phyloP scores from a whole-genome alignment of 2,113 vertebrate genomes.

The Oncorhynchus gorbuscha region DNA sequence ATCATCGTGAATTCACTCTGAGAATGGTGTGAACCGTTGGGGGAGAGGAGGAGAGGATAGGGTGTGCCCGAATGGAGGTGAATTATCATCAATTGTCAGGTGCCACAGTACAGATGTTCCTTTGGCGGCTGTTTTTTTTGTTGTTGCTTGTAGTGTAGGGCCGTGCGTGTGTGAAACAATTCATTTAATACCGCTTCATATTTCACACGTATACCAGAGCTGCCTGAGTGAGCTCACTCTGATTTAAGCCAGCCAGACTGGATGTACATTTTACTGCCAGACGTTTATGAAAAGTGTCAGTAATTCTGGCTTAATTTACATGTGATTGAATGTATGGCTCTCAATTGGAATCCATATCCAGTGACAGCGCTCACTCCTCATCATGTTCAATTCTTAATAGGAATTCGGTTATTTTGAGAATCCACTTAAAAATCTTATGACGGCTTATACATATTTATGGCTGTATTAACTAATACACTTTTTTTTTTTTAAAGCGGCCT shows the following conservation, averaged over 20 bases:
- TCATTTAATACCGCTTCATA: neutral
- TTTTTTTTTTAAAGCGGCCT: neutral
- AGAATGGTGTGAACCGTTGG: neutral
- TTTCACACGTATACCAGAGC: neutral
- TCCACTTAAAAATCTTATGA: slow-evolving; percentile 8
- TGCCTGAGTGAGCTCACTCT: neutral
- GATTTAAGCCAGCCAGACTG: slow-evolving; percentile 10
- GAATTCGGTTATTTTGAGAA: slow-evolving; percentile 25
- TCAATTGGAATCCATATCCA: slow-evolving; percentile 1
- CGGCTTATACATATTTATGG: slow-evolving; percentile 23
- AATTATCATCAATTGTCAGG: neutral
- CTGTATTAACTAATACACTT: slow-evolving; percentile 9
- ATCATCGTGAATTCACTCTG: neutral
- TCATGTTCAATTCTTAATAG: slow-evolving; percentile 24
- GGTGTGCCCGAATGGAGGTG: neutral
- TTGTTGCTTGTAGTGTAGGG: neutral
- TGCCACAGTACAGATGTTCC: neutral
- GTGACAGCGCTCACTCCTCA: slow-evolving; percentile 20
- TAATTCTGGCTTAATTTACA: slow-evolving; percentile 29
- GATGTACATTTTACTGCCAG: slow-evolving; percentile 15
- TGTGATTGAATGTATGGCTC: slow-evolving; percentile 11
- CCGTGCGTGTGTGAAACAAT: neutral
- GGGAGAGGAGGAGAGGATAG: neutral
- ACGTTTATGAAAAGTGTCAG: slow-evolving; percentile 20
- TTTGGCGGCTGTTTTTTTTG: neutral